Evolutionary conservation across 2,888 invertebrate species (phyloP), one percentile per base, ranked within the genome.

Genomic region (Hirudinaria manillensis): DNA sequence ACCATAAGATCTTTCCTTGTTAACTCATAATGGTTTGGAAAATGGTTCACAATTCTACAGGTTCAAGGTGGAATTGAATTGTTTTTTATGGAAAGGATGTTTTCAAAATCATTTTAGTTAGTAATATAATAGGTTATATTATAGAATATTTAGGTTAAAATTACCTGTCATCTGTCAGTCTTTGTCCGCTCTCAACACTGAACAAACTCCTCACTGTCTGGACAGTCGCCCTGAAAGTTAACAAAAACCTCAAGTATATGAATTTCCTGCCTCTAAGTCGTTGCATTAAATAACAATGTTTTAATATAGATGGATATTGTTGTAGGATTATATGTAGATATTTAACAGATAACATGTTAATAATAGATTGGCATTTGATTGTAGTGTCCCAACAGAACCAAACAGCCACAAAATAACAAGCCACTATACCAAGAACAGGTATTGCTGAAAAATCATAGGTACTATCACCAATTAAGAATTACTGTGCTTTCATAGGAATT

Each of bases 1-100:
- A 97, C 94, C 79, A 99, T 88, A 75, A 97, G 88, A 87, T 99
- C 98, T 86, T 99, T 98, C 21, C 98, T 88, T 0, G 95, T 94
- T 74, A 97, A 87, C 84, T 97, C 96, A 82, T 94, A 93, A 84
- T 95, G 94, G 86, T 94, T 97, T 0, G 96, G 95, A 84, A 94
- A 97, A 85, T 97, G 96, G 86, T 95, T 96, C 79, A 96, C 93
- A 75, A 93, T 89, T 87, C 91, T 91, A 80, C 72, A 29, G n/a
- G 4, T 61, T n/a, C n/a, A n/a, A n/a, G n/a, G 3, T 45, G 10
- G 45, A 6, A 7, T 36, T 10, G 10, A 10, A 10, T 36, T 36
- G 36, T 36, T 36, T n/a, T n/a, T n/a, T n/a, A n/a, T n/a, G n/a
- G n/a, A n/a, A n/a, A n/a, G 38, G 29, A n/a, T 61, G 7, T 61